Conservation (phyloP, 2,113 vertebrate genomes). For the Clupea harengus region DNA sequence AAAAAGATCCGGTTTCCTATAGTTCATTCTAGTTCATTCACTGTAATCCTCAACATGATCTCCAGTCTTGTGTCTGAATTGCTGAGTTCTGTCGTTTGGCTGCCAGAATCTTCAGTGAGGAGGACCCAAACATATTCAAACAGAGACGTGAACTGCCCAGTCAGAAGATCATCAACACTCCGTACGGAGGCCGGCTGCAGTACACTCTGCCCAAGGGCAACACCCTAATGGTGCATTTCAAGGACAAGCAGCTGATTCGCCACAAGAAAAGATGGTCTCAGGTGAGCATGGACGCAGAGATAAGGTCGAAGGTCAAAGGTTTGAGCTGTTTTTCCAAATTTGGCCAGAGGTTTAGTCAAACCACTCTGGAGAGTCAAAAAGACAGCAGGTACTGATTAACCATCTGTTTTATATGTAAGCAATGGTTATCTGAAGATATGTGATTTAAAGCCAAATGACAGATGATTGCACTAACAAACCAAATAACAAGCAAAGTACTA, state of each 20-base stretch:
- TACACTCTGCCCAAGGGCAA: constrained; percentile 64
- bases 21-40: too few species aligned
- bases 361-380: neutral
- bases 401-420: neutral
- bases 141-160: constrained; percentile 12
- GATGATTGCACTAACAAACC: too few species aligned
- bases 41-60: neutral
- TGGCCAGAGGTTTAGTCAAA: neutral
- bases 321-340: neutral
- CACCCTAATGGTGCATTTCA: constrained; percentile 38
- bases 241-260: constrained; percentile 28
- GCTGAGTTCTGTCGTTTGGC: neutral
- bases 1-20: neutral
- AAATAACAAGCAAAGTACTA: too few species aligned
- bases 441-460: too few species aligned
- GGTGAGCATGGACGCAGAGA: neutral
- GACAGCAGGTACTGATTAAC: neutral
- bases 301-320: neutral
- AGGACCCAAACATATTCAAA: constrained; percentile 43
- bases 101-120: constrained; percentile 60
- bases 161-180: constrained; percentile 53
- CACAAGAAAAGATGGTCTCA: constrained; percentile 52
- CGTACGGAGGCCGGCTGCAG: constrained; percentile 63
- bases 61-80: neutral
- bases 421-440: too few species aligned